These are phyloP conservation scores for Spisula solida DNA, from an alignment of 2,888 invertebrate species.

Conservation along the genomic window DNA sequence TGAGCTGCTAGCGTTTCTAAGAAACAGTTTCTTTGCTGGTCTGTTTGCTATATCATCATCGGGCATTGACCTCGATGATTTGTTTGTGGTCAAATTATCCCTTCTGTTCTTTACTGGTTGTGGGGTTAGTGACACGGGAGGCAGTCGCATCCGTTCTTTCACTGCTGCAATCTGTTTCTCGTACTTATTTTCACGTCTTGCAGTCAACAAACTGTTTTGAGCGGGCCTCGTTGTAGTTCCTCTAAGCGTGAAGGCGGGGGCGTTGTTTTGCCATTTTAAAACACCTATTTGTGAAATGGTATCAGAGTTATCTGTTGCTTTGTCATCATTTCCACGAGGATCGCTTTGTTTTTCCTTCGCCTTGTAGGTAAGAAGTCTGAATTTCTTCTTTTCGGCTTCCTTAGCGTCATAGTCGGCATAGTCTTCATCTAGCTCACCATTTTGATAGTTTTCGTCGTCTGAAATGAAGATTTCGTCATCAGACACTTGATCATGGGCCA, in stretches of 20 bases:
- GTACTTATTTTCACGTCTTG: slow-evolving; percentile 62
- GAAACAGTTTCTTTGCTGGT: slow-evolving; percentile 56
- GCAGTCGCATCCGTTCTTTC: slow-evolving; percentile 51
- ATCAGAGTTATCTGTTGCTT: not conserved
- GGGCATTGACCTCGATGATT: slow-evolving; percentile 47
- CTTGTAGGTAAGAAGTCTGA: slow-evolving; percentile 43
- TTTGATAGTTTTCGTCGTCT: slow-evolving; percentile 21
- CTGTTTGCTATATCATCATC: slow-evolving; percentile 39
- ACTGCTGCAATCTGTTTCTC: slow-evolving; percentile 60
- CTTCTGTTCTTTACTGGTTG: slow-evolving; percentile 57
- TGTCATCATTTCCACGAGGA: slow-evolving; percentile 4
- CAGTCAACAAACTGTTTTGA: slow-evolving; percentile 26
- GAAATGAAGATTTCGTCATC: slow-evolving; percentile 56
- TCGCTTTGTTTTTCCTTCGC: slow-evolving; percentile 15
- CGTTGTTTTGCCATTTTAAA: slow-evolving; percentile 61
- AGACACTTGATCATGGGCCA: slow-evolving; percentile 46
- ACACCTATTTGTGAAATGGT: slow-evolving; percentile 28
- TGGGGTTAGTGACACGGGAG: slow-evolving; percentile 57
- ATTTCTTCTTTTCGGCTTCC: slow-evolving; percentile 21
- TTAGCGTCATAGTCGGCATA: slow-evolving; percentile 9
- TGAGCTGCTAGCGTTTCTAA: slow-evolving; percentile 55
- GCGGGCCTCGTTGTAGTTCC: slow-evolving; percentile 22
- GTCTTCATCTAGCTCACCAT: not conserved
- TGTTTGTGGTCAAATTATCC: slow-evolving; percentile 30
- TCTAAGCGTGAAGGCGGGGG: slow-evolving; percentile 46